Evolutionary conservation across 2,113 vertebrate species (phyloP).

Genomic region (Zosterops pallidus): DNA sequence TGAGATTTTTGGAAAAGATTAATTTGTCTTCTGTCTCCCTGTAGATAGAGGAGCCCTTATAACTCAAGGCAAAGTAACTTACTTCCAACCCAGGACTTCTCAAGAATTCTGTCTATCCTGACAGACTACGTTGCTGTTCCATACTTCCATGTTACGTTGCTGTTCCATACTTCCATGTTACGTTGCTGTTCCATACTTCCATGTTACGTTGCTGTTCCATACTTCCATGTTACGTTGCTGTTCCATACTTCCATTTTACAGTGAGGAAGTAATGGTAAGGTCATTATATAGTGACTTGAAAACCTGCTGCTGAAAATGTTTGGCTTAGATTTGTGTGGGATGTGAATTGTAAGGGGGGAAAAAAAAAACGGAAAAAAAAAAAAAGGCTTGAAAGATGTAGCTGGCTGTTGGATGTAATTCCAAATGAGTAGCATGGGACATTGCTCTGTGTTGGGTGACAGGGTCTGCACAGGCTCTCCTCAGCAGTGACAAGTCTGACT

Average conservation of each 20-base stretch:
- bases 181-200: too few relatives aligned
- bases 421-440: neutral
- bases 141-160: neutral
- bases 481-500: fast-evolving
- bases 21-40: neutral
- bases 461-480: neutral
- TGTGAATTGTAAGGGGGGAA: neutral
- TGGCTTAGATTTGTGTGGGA: neutral
- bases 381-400: neutral
- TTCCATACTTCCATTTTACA: neutral
- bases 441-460: neutral
- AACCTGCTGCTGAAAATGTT: neutral
- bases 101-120: neutral
- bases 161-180: neutral
- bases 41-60: neutral
- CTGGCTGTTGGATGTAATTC: neutral
- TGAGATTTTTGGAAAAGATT: neutral
- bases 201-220: neutral
- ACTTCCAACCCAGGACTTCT: neutral
- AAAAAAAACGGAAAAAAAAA: neutral
- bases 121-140: neutral
- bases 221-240: neutral
- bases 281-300: neutral
- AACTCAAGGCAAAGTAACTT: neutral
- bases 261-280: neutral